phyloP scores from a whole-genome alignment of 2,113 vertebrate genomes.

The Ranitomeya imitator region DNA sequence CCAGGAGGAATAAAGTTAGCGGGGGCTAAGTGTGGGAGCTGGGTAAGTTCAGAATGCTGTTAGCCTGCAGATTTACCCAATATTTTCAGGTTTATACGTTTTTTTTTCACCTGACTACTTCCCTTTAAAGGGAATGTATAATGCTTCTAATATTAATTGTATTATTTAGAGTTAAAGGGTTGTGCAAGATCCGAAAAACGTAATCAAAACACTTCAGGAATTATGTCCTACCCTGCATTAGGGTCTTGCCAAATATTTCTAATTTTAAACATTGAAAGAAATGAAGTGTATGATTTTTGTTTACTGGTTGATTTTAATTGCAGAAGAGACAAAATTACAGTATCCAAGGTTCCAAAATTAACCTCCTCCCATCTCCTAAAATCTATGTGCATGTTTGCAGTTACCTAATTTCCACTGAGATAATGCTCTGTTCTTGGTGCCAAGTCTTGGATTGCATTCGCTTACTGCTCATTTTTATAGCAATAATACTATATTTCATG shows the following conservation, averaged over 20 bases:
- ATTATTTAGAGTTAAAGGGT: too few relatives aligned
- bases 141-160: too few relatives aligned
- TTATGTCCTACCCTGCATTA: not conserved
- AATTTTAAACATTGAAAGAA: not conserved
- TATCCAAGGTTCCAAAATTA: not conserved
- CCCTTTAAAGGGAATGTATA: not conserved
- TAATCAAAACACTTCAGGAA: not conserved
- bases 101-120: too few relatives aligned
- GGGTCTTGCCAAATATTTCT: not conserved
- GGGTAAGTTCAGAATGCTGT: too few relatives aligned
- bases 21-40: too few relatives aligned
- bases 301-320: constrained; percentile 30
- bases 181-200: not conserved
- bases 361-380: constrained; percentile 16
- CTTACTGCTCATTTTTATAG: constrained; percentile 8
- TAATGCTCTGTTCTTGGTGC: constrained; percentile 13
- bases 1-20: too few relatives aligned
- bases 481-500: constrained; percentile 25
- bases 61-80: too few relatives aligned
- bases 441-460: constrained; percentile 35
- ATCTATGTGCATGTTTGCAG: constrained; percentile 12
- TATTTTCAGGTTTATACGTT: too few relatives aligned
- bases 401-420: constrained; percentile 18
- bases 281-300: constrained; percentile 10
- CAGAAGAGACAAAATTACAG: constrained; percentile 22